Conservation (phyloP, 1,140 invertebrate genomes). For the Zophobas atratus region DNA sequence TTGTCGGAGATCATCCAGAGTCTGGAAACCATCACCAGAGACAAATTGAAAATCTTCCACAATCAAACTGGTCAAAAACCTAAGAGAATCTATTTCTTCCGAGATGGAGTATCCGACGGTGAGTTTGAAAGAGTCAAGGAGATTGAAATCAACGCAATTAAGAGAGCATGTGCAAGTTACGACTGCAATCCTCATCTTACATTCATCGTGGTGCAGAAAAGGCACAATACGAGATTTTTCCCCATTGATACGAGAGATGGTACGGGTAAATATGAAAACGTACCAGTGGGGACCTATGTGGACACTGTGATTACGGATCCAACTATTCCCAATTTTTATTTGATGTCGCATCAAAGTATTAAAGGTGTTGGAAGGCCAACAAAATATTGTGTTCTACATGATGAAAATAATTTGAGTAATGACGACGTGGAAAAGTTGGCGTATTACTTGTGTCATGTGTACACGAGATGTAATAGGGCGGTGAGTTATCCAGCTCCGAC, state of each 20-base stretch:
- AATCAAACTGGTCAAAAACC: slow-evolving; percentile 69
- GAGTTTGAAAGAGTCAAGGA: slow-evolving; percentile 77
- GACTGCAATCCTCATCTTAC: slow-evolving; percentile 79
- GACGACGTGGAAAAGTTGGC: slow-evolving; percentile 86
- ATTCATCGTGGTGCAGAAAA: slow-evolving; percentile 91
- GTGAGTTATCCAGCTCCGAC: slow-evolving; percentile 94
- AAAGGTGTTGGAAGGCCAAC: slow-evolving; percentile 90
- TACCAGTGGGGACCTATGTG: slow-evolving; percentile 86
- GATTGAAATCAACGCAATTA: slow-evolving; percentile 78
- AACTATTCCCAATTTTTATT: slow-evolving; percentile 87
- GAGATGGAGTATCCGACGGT: slow-evolving; percentile 92
- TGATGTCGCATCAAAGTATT: slow-evolving; percentile 76
- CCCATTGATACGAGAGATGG: slow-evolving; percentile 66
- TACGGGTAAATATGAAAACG: slow-evolving; percentile 77
- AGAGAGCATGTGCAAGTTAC: slow-evolving; percentile 73
- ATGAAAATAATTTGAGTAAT: slow-evolving; percentile 81
- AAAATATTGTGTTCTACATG: slow-evolving; percentile 87
- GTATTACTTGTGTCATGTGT: slow-evolving; percentile 91
- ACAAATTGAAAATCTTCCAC: slow-evolving; percentile 73
- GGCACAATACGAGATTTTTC: slow-evolving; percentile 90
- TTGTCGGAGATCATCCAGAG: slow-evolving; percentile 81
- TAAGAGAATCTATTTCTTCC: slow-evolving; percentile 76
- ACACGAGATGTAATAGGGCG: slow-evolving; percentile 85
- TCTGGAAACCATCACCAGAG: slow-evolving; percentile 78
- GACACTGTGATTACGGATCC: slow-evolving; percentile 87